These are phyloP conservation scores for Parnassius apollo DNA, from an alignment of 2,888 invertebrate genomes.

Conservation along the genomic window DNA sequence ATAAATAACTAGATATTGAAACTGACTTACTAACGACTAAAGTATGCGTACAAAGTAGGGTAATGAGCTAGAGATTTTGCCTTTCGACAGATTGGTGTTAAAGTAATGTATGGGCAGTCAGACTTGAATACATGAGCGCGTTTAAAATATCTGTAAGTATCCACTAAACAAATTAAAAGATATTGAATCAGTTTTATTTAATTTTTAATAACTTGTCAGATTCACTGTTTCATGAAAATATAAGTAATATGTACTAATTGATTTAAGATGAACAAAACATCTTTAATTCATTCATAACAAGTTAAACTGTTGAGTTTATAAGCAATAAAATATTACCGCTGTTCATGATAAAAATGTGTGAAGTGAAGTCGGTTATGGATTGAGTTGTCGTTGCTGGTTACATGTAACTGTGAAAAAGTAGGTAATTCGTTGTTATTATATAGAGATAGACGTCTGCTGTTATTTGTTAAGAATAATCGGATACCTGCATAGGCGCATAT, in stretches of 20 bases:
- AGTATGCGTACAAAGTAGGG: conserved; percentile 65
- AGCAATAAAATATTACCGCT: conserved; percentile 7
- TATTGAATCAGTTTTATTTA: too few species aligned
- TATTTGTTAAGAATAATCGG: conserved; percentile 76
- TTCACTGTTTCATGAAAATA: too few species aligned
- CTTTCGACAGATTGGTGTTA: conserved; percentile 50
- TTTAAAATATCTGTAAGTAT: conserved; percentile 1
- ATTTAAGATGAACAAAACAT: too few species aligned
- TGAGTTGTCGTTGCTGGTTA: conserved; percentile 62
- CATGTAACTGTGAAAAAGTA: conserved; percentile 59
- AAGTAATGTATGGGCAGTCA: conserved; percentile 42
- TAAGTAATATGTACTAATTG: too few species aligned
- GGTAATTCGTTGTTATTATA: conserved; percentile 76
- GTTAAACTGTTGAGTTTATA: neutral
- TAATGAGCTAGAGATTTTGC: conserved; percentile 59
- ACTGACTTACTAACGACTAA: conserved; percentile 40
- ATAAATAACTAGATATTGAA: conserved; percentile 43
- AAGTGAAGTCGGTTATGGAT: conserved; percentile 30
- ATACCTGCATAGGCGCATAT: conserved; percentile 80
- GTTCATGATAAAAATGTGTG: conserved; percentile 1
- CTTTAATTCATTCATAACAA: too few species aligned
- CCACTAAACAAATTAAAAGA: too few species aligned
- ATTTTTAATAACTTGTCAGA: too few species aligned
- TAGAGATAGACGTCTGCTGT: conserved; percentile 72
- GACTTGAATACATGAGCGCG: conserved; percentile 40